These are phyloP conservation scores for Hylaeus volcanicus DNA, from an alignment of 1,140 invertebrate species.

Conservation along the genomic window DNA sequence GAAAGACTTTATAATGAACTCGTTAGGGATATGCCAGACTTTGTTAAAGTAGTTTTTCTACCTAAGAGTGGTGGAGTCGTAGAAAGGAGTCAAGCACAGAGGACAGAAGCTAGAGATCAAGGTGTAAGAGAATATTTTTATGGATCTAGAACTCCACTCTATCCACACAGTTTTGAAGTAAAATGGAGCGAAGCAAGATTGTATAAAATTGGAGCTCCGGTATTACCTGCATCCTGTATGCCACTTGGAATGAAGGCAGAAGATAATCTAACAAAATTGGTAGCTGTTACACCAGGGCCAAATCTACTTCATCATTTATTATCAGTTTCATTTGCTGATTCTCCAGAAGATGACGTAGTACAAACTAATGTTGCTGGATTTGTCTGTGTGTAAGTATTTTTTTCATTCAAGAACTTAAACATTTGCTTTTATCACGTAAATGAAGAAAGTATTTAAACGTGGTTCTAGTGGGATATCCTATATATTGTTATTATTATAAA, in stretches of 20 bases:
- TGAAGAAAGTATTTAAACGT: too few relatives aligned
- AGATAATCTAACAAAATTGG: conserved; percentile 95
- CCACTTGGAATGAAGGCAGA: conserved; percentile 96
- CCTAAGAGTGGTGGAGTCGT: conserved; percentile 99
- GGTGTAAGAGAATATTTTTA: conserved; percentile 98
- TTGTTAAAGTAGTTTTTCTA: conserved; percentile 95
- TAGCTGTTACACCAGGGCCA: conserved; percentile 87
- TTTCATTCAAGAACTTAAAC: too few relatives aligned
- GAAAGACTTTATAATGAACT: conserved; percentile 97
- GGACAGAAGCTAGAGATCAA: conserved; percentile 89
- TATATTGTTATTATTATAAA: neutral
- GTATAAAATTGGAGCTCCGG: conserved; percentile 96
- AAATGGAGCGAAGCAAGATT: conserved; percentile 93
- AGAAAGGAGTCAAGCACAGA: conserved; percentile 87
- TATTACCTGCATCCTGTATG: conserved; percentile 95
- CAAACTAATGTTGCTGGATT: conserved; percentile 95
- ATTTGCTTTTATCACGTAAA: too few relatives aligned
- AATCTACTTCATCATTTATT: conserved; percentile 93
- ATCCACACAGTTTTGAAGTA: conserved; percentile 95
- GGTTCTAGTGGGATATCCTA: too few relatives aligned
- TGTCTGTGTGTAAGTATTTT: conserved; percentile 92
- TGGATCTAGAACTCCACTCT: conserved; percentile 89
- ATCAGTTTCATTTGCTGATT: conserved; percentile 91
- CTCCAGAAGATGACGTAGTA: conserved; percentile 89
- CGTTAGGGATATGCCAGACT: conserved; percentile 94